Base-by-base conservation (phyloP, 2,113 vertebrate species). In the Halcyon malimbica region DNA sequence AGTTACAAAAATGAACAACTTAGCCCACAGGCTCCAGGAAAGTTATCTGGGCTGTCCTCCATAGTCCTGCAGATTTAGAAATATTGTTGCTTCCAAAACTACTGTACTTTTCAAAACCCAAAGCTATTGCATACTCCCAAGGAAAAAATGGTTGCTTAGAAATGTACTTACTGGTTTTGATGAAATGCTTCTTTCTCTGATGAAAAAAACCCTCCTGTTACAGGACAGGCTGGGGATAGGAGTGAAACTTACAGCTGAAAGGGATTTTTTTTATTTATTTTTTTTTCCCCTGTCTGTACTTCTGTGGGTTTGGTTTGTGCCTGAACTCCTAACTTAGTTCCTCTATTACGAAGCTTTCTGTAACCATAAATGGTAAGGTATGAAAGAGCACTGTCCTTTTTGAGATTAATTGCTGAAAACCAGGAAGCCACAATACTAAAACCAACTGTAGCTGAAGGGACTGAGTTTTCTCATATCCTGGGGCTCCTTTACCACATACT, bases 301-400 rank as follows among this genome's bases (percentile, higher is more conserved):
- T 79, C 5, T 50, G 68, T n/a, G 42, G 5, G 29, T 81, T 94
- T 92, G 78, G 44, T 94, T 93, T 90, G 63, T 86, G 87, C n/a
- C 76, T 91, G 89, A 86, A 92, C 62, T 92, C 83, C 56, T 84
- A 79, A 67, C 78, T 94, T 68, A 83, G 83, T 83, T 96, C 21
- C 82, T 23, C n/a, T 93, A 25, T 89, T 94, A 88, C 11, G 14
- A 96, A 92, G 76, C 82, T 91, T 96, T 94, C 91, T 95, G 63
- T 97, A 98, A 96, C 98, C 98, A 98, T 98, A 98, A 97, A 98
- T 98, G 98, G 98, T 98, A 98, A 98, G 85, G 97, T 97, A 97
- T 98, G 97, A 97, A 87, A 90, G 59, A 88, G 76, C 90, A 48
- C 93, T 68, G 85, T 89, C 89, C 76, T 95, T 87, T 87, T 41